phyloP scores from a whole-genome alignment of 2,797 vertebrate species.

The Falco berigora region DNA sequence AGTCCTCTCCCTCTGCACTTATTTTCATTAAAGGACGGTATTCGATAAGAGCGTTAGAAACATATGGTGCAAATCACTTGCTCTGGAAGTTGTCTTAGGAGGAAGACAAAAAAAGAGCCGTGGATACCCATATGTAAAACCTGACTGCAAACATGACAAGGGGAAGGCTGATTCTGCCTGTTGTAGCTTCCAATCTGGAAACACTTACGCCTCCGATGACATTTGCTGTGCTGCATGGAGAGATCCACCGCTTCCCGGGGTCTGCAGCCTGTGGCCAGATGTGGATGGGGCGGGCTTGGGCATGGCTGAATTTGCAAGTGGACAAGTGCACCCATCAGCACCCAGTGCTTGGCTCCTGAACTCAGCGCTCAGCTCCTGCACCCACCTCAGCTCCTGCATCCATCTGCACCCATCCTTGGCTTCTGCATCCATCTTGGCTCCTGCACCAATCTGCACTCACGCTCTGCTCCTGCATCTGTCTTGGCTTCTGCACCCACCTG shows the following conservation, averaged over 20 bases:
- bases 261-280: not conserved
- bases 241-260: rapidly evolving
- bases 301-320: rapidly evolving
- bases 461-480: not conserved
- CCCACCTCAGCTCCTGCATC: not conserved
- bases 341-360: not conserved
- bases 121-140: not conserved
- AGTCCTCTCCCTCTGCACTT: not conserved
- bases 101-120: no score
- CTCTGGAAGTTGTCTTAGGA: not conserved
- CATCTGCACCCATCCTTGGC: no score
- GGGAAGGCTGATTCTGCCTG: not conserved
- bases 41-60: not conserved
- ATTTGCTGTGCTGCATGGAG: rapidly evolving
- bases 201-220: rapidly evolving
- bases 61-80: not conserved
- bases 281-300: not conserved
- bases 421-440: not conserved
- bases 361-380: no score
- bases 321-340: not conserved
- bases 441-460: no score
- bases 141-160: not conserved
- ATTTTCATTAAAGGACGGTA: not conserved
- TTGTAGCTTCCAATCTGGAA: not conserved
- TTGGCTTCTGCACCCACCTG: not conserved